phyloP scores from a whole-genome alignment of 2,797 vertebrate genomes.

The Sebastolobus alascanus region DNA sequence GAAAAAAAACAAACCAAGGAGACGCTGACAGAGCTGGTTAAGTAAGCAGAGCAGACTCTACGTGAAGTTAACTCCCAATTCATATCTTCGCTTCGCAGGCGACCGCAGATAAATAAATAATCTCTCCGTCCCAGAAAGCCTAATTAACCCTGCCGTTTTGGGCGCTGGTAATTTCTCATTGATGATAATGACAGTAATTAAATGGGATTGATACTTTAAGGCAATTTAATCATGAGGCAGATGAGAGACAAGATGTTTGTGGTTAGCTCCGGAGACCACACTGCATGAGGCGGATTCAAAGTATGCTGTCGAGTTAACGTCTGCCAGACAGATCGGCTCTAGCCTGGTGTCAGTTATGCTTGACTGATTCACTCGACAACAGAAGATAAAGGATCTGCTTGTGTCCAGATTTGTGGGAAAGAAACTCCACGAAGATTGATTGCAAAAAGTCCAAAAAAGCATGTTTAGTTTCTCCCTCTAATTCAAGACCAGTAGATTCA shows the following conservation, averaged over 20 bases:
- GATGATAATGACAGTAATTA: slow-evolving; percentile 88
- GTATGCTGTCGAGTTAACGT: slow-evolving; percentile 6
- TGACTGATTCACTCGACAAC: slow-evolving; percentile 7
- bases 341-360: slow-evolving; percentile 21
- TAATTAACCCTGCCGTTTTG: slow-evolving; percentile 84
- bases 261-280: slow-evolving; percentile 56
- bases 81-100: slow-evolving; percentile 78
- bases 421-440: slow-evolving; percentile 12
- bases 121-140: slow-evolving; percentile 75
- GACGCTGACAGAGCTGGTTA: slow-evolving; percentile 2
- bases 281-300: slow-evolving; percentile 39
- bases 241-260: slow-evolving; percentile 72
- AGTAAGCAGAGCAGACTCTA: slow-evolving; percentile 41
- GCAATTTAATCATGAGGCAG: slow-evolving; percentile 80
- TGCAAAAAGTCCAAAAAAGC: background rate
- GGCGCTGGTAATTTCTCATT: slow-evolving; percentile 79
- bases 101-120: slow-evolving; percentile 79
- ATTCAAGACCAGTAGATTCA: slow-evolving; percentile 19
- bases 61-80: slow-evolving; percentile 61
- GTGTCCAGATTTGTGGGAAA: slow-evolving; percentile 21
- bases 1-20: background rate
- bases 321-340: slow-evolving; percentile 35
- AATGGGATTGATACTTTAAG: slow-evolving; percentile 83
- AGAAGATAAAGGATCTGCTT: slow-evolving; percentile 6
- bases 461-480: background rate